Evolutionary conservation across 2,113 vertebrate genomes (phyloP).

Genomic region (Mionectes macconnelli): DNA sequence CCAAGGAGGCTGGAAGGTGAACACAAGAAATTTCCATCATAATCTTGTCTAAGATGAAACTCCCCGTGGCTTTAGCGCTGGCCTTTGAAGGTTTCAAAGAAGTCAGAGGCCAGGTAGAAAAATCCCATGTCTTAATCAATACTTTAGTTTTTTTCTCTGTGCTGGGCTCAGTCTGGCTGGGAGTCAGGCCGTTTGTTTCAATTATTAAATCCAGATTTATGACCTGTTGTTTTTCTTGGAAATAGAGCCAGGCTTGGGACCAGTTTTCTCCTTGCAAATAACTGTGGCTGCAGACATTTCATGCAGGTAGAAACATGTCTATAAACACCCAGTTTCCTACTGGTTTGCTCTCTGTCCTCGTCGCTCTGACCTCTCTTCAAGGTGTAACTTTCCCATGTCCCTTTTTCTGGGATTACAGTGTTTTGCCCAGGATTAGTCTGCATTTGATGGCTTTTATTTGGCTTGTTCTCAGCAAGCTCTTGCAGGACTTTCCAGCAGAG

Average conservation of each 20-base stretch:
- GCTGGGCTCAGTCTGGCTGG: background rate
- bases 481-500: background rate
- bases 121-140: background rate
- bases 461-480: background rate
- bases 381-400: background rate
- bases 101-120: constrained; percentile 22
- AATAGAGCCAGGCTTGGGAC: background rate
- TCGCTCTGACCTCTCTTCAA: background rate
- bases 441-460: background rate
- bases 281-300: background rate
- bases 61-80: background rate
- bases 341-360: background rate
- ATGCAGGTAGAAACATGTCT: background rate
- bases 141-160: background rate
- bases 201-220: constrained; percentile 62
- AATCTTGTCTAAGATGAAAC: background rate
- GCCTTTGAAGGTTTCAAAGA: background rate
- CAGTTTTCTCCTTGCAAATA: constrained; percentile 12
- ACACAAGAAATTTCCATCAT: background rate
- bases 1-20: background rate
- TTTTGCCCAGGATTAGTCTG: background rate
- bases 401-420: background rate
- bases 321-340: background rate
- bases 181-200: constrained; percentile 56
- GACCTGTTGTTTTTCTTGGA: constrained; percentile 51